Percentiles rank a stretch among this genome's conserved stretches.
phyloP scores from a whole-genome alignment of 2,888 invertebrate genomes.

The Tortrix viridana region DNA sequence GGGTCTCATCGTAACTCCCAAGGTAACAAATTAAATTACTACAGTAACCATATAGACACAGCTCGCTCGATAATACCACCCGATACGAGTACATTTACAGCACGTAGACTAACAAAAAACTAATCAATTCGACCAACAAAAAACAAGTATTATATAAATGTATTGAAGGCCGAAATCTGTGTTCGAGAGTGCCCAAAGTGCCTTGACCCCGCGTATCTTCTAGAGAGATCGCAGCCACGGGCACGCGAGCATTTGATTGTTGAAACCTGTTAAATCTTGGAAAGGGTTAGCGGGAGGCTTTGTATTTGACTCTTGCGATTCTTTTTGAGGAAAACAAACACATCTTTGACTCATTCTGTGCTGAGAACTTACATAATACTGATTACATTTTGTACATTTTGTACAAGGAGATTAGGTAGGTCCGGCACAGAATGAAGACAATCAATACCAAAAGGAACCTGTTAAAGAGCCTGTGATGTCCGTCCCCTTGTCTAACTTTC shows the following conservation, averaged over 20 bases:
- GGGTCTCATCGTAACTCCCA: too few relatives aligned
- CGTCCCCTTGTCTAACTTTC: too few relatives aligned
- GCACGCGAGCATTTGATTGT: conserved; percentile 8
- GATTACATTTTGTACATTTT: too few relatives aligned
- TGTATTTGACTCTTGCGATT: conserved; percentile 1
- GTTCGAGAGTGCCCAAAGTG: conserved; percentile 1
- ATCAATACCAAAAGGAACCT: too few relatives aligned
- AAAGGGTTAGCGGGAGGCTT: conserved; percentile 4
- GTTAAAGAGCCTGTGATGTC: too few relatives aligned
- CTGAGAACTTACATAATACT: too few relatives aligned
- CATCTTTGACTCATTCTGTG: neutral
- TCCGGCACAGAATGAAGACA: too few relatives aligned
- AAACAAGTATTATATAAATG: conserved; percentile 6
- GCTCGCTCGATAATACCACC: neutral
- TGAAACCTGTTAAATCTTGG: neutral
- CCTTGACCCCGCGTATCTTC: conserved; percentile 13
- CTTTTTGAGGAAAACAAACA: neutral
- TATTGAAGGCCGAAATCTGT: conserved; percentile 1
- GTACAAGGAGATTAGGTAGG: too few relatives aligned
- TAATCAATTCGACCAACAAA: conserved; percentile 8
- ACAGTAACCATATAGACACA: neutral
- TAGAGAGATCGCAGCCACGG: conserved; percentile 8
- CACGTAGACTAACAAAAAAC: conserved; percentile 24
- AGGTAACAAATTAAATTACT: neutral
- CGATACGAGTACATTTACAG: conserved; percentile 7